Conservation (phyloP, 2,113 vertebrate genomes). For the Alces alces region DNA sequence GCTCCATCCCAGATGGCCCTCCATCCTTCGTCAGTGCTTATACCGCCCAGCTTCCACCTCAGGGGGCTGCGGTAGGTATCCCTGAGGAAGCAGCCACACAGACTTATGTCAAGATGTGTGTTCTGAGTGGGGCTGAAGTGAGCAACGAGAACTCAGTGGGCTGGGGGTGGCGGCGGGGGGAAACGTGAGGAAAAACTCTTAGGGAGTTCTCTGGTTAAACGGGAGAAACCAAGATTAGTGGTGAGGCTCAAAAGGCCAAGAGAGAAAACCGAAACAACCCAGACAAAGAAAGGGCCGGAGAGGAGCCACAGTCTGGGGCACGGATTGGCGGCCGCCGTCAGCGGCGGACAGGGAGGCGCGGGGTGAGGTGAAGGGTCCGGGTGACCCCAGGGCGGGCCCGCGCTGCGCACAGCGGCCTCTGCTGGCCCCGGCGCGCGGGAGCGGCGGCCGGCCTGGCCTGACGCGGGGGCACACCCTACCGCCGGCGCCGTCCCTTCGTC, state of each 20-base stretch:
- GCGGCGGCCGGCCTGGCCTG: accelerated
- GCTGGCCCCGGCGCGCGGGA: not conserved
- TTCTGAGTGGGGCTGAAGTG: not conserved
- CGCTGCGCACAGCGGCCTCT: too few relatives aligned
- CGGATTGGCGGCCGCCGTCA: not conserved
- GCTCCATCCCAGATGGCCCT: not conserved
- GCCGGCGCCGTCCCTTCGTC: not conserved
- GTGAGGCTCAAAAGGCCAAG: not conserved
- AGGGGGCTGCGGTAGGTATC: not conserved
- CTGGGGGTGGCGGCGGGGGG: not conserved
- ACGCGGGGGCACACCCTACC: accelerated
- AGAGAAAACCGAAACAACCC: not conserved
- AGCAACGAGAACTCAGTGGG: not conserved
- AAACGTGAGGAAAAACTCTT: not conserved
- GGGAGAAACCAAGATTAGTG: not conserved
- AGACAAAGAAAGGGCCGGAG: not conserved
- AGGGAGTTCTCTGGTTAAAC: not conserved
- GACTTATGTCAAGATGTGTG: not conserved
- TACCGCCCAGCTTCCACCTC: not conserved
- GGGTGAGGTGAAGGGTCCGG: not conserved
- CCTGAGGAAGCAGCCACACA: not conserved
- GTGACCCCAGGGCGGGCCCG: not conserved
- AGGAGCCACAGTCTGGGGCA: not conserved
- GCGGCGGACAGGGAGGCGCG: not conserved
- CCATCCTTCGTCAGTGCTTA: too few relatives aligned